Evolutionary conservation across 2,797 vertebrate species (phyloP).

Genomic region (Lepidocolaptes lacrymiger): DNA sequence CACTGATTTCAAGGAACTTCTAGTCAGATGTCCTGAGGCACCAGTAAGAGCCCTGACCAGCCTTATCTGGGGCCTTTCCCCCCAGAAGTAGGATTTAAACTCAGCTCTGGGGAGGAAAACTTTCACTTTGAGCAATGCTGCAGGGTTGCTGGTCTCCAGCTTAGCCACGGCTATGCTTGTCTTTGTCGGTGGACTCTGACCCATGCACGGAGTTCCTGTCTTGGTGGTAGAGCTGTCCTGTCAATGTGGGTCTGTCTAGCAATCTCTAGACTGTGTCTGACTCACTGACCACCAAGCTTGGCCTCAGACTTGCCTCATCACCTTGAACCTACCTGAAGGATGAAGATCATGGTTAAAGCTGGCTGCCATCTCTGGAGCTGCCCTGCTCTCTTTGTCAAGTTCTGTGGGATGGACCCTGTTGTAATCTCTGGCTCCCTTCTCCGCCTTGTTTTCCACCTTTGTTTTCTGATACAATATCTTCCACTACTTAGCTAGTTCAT

Average conservation of each 20-base stretch:
- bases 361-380: background rate
- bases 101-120: background rate
- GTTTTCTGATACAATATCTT: background rate
- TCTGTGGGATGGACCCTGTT: background rate
- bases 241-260: fast-evolving
- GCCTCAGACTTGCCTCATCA: background rate
- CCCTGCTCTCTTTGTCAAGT: background rate
- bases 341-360: background rate
- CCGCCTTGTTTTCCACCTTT: background rate
- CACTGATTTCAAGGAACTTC: background rate
- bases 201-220: fast-evolving
- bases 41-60: background rate
- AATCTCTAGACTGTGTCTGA: background rate
- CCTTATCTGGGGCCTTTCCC: background rate
- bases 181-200: fast-evolving
- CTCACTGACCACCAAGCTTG: background rate
- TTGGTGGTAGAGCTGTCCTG: background rate
- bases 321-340: fast-evolving
- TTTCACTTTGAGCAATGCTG: fast-evolving
- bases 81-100: background rate
- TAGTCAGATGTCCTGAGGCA: background rate
- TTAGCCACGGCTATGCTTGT: fast-evolving
- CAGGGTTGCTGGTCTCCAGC: fast-evolving
- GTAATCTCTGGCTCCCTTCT: background rate
- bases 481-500: background rate